Evolutionary conservation across 2,113 vertebrate species (phyloP).

Genomic region (Channa argus): DNA sequence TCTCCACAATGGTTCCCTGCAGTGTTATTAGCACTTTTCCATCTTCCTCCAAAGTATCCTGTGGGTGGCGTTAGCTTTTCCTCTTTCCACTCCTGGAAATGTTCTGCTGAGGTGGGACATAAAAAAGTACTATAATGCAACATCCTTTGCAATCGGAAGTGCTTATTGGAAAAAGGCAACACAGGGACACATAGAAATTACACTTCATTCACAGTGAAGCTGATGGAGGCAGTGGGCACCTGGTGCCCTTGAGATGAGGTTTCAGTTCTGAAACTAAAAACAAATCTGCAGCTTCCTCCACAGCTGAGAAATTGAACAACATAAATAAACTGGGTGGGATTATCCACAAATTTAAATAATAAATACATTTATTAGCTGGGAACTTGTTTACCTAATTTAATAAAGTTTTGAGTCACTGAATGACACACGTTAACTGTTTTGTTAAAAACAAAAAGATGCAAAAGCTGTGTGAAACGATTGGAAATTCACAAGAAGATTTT

Average conservation of each 20-base stretch:
- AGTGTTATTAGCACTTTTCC: conserved; percentile 14
- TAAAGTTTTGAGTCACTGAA: too few relatives aligned
- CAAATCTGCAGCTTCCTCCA: neutral
- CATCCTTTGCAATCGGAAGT: conserved; percentile 25
- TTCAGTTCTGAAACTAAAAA: neutral
- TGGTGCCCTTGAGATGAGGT: conserved; percentile 4
- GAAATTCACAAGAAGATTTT: too few relatives aligned
- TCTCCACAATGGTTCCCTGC: conserved; percentile 14
- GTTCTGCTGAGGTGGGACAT: conserved; percentile 24
- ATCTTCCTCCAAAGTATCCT: conserved; percentile 7
- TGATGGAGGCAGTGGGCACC: conserved; percentile 22
- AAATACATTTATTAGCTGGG: too few relatives aligned
- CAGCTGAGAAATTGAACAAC: too few relatives aligned
- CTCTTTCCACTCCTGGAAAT: conserved; percentile 30
- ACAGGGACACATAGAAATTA: conserved; percentile 25
- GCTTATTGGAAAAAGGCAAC: conserved; percentile 12
- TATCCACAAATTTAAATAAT: too few relatives aligned
- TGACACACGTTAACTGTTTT: too few relatives aligned
- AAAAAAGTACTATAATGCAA: neutral
- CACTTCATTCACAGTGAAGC: neutral
- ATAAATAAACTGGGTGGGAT: too few relatives aligned
- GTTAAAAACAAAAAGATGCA: too few relatives aligned
- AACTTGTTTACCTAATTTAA: too few relatives aligned
- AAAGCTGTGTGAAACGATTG: too few relatives aligned
- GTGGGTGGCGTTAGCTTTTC: conserved; percentile 17